phyloP scores from a whole-genome alignment of 2,888 invertebrate species.

The Dicroscelio sp. region DNA sequence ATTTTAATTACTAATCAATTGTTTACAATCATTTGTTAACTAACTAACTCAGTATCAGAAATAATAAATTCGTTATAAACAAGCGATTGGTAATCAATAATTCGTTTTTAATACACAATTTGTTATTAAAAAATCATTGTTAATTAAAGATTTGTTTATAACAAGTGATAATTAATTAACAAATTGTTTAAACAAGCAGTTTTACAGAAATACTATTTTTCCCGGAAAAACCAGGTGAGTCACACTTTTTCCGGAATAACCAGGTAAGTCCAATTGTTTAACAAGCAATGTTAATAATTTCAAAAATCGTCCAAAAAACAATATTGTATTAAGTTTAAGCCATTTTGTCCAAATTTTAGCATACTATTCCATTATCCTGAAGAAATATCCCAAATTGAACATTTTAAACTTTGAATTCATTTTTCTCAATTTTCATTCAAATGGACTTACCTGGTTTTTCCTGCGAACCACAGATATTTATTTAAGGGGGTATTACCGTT shows the following conservation, averaged over 20 bases:
- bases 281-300: background rate
- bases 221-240: no score
- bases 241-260: no score
- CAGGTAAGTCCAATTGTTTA: background rate
- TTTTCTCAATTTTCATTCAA: background rate
- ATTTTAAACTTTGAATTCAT: background rate
- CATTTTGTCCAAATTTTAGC: background rate
- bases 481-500: constrained; percentile 19
- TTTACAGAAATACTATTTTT: background rate
- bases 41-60: no score
- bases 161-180: no score
- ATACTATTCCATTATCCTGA: background rate
- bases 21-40: no score
- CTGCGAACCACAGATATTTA: background rate
- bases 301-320: background rate
- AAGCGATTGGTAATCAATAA: no score
- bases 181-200: no score
- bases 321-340: background rate
- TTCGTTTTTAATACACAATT: no score
- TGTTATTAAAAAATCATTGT: no score
- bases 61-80: no score
- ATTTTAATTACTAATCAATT: no score
- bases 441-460: constrained; percentile 9
- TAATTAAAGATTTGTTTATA: no score
- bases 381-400: background rate